Base-by-base conservation (phyloP, 2,888 invertebrate species). In the Nephrotoma flavescens region DNA sequence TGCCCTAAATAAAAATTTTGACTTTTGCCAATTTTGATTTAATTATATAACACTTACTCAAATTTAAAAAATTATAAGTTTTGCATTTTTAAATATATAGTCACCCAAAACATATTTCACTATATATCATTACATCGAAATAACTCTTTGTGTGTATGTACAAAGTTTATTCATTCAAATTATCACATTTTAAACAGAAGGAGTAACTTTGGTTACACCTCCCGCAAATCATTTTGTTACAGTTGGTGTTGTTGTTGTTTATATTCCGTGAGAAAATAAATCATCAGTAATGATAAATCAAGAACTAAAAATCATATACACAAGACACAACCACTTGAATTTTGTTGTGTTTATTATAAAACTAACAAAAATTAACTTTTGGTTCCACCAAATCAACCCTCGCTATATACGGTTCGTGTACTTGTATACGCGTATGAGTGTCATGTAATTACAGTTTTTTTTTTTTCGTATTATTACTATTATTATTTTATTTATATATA, bases 371-470 rank as follows among this genome's bases (percentile, higher is more conserved):
- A 71, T 71, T 71, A 71, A 71, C 71, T 71, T 71, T 71, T 71
- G 71, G 71, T 71, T 71, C 71, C 71, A 71, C 71, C 71, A 71
- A 71, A 71, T 71, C 71, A 71, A 71, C 71, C 71, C 71, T 71
- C 71, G 19, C 1, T 71, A 71, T 15, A 52, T 31, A 31, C 31
- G 31, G 15, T 52, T 31, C 31, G 52, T 71, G 31, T n/a, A 52
- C 15, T n/a, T 71, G 71, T 9, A 31, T 31, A 31, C 6, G 84
- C 42, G 84, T 84, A 42, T 84, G 84, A 84, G 84, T 84, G 84
- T 84, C 84, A 84, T 84, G 84, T 84, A 84, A 84, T 84, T 84
- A 84, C 84, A 84, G 84, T 84, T 84, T 84, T 84, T 84, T 84
- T 84, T 84, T 19, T 31, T 31, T 31, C 84, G n/a, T 47, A 71